Base-by-base conservation (phyloP, 2,113 vertebrate species). In the Nesoenas mayeri region DNA sequence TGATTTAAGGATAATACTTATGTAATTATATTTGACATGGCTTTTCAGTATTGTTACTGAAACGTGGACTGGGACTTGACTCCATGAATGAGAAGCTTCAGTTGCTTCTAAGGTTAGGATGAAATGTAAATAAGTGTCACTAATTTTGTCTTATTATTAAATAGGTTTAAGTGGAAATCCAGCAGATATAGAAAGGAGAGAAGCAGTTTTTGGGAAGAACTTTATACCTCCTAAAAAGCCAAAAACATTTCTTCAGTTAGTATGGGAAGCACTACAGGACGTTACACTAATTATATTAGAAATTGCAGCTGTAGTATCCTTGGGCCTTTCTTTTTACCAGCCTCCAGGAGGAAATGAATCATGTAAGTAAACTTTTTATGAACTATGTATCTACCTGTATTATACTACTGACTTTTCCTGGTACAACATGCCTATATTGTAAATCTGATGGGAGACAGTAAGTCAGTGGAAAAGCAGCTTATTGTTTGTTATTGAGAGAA, bases 211-310 rank as follows among this genome's bases (percentile, higher is more conserved):
- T 98, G 99, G 99, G 97, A 97, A 98, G 97, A 99, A 99, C 98
- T 97, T 99, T 97, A 99, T 99, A 99, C 99, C 99, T 98, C 99
- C 99, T 97, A 99, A 99, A 99, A 99, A 99, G 98, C 98, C 99
- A 98, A 99, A 99, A 99, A 99, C 99, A 69, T 99, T 99, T 99
- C 99, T 99, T 98, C 99, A 99, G 71, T 99, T 99, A 99, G 99
- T 99, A 97, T 99, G 99, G 99, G 99, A 99, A 98, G 99, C 99
- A 93, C 98, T 99, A 97, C 99, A 99, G 98, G 99, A 99, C 34
- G 99, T 99, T 98, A 99, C 99, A 61, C 98, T 99, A 98, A 99
- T 99, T 98, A 99, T 99, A 97, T 98, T 99, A 98, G 99, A 99
- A 99, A 98, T 99, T 98, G 99, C 99, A 99, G 99, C 99, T 71